phyloP scores from a whole-genome alignment of 2,113 vertebrate species.

The Uria aalge region DNA sequence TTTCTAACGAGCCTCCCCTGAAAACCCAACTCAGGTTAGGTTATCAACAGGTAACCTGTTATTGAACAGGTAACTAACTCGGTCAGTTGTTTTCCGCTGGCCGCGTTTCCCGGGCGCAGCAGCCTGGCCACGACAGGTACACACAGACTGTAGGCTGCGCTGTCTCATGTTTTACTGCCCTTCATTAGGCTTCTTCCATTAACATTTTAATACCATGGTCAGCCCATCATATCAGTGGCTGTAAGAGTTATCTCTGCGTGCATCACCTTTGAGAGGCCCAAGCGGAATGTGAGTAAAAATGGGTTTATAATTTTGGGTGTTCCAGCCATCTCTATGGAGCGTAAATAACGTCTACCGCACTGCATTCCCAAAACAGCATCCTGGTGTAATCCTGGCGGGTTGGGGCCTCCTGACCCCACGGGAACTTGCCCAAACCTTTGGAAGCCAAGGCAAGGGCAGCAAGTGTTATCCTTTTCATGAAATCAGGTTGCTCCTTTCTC shows the following conservation, averaged over 20 bases:
- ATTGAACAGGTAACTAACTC: not conserved
- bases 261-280: not conserved
- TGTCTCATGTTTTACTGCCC: not conserved
- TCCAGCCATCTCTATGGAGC: not conserved
- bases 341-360: not conserved
- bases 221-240: not conserved
- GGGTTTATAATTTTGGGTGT: not conserved
- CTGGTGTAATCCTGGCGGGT: not conserved
- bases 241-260: not conserved
- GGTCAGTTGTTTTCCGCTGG: not conserved
- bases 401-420: not conserved
- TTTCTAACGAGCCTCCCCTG: not conserved
- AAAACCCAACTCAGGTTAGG: not conserved
- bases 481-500: not conserved
- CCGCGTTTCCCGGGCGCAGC: not conserved
- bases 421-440: not conserved
- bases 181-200: not conserved
- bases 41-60: no score
- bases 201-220: not conserved
- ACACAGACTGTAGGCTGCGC: accelerated
- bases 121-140: not conserved
- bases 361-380: not conserved
- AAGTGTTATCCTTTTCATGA: not conserved
- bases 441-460: not conserved
- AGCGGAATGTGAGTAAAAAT: not conserved